Evolutionary conservation across 2,888 invertebrate species (phyloP).

Genomic region (Taphrorychus bicolor): DNA sequence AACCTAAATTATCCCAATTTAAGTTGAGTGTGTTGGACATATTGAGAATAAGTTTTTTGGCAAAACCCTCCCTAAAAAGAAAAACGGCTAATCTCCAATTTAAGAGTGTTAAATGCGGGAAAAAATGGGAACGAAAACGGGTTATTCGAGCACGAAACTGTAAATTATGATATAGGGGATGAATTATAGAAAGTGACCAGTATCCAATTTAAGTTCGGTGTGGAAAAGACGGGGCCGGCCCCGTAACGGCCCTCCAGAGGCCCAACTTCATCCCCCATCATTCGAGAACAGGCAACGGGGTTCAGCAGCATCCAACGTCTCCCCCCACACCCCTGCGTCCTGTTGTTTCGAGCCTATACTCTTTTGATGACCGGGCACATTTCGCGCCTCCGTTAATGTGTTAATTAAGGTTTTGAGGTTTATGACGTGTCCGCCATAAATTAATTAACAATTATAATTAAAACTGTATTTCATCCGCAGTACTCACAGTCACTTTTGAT

Average conservation of each 20-base stretch:
- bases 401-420: constrained; percentile 7
- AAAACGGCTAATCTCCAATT: constrained; percentile 11
- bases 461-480: too few relatives aligned
- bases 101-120: constrained; percentile 25
- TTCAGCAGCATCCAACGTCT: not conserved
- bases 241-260: constrained; percentile 59
- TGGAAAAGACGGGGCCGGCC: constrained; percentile 59
- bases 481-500: too few relatives aligned
- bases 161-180: constrained; percentile 60
- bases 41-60: too few relatives aligned
- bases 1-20: not conserved
- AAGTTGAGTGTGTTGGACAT: too few relatives aligned
- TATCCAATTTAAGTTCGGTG: constrained; percentile 62
- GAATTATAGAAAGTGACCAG: constrained; percentile 62
- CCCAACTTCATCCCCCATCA: constrained; percentile 55
- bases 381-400: constrained; percentile 6
- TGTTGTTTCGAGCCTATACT: constrained; percentile 16
- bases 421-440: too few relatives aligned
- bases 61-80: not conserved
- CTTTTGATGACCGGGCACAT: constrained; percentile 22
- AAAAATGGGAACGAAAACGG: constrained; percentile 39
- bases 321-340: not conserved
- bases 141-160: constrained; percentile 43
- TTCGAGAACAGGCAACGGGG: constrained; percentile 27
- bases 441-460: too few relatives aligned